Conservation (phyloP, 2,113 vertebrate genomes). For the Mus pahari region DNA sequence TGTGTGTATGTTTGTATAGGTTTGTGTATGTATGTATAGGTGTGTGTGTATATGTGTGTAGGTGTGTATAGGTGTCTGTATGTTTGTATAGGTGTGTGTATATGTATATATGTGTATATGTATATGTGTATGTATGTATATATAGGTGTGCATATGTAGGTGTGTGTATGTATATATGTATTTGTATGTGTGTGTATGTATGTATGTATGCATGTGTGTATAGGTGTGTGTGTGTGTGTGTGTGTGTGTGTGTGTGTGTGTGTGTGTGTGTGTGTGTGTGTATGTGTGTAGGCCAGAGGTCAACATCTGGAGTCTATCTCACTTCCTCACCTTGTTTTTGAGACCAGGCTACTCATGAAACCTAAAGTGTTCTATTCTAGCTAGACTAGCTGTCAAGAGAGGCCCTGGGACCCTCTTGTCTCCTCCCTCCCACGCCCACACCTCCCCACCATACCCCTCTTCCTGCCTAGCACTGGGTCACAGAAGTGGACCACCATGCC, state of each 20-base stretch:
- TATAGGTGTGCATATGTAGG: no score
- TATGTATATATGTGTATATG: not conserved
- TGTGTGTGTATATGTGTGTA: not conserved
- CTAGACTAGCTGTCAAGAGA: not conserved
- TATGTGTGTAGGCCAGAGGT: not conserved
- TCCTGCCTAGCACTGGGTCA: not conserved
- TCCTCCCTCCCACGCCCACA: not conserved
- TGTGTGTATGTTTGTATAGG: not conserved
- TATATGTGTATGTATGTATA: not conserved
- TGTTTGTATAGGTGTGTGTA: not conserved
- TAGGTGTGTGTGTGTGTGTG: not conserved
- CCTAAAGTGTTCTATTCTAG: not conserved
- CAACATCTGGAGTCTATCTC: not conserved
- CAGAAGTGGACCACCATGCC: not conserved
- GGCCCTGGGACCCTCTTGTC: not conserved
- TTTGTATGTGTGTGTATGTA: accelerated
- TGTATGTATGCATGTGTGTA: not conserved
- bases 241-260: no score
- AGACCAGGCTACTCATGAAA: not conserved
- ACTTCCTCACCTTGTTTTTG: not conserved
- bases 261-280: not conserved
- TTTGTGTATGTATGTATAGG: not conserved
- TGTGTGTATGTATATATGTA: not conserved
- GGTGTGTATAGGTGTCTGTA: no score
- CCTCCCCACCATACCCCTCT: not conserved